Evolutionary conservation across 2,113 vertebrate species (phyloP), one percentile per base, ranked within the genome.

Genomic region (Rallus limicola): DNA sequence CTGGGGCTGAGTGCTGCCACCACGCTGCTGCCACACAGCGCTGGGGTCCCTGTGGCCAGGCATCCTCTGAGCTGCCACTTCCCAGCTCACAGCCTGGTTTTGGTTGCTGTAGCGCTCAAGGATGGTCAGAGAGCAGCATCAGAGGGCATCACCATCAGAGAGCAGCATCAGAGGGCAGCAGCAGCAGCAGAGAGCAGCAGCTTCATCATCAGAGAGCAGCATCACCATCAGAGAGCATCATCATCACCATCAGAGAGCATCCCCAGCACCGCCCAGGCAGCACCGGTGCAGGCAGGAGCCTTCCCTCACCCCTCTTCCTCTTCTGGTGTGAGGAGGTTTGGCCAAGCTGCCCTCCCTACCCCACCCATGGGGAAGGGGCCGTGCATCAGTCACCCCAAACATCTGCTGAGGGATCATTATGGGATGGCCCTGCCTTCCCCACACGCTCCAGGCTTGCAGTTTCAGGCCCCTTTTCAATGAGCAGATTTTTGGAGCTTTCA

Each of bases 11-110:
- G 33, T 2, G 1, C 76, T 75, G 83, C 65, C 55, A n/a, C 48
- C 0, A 0, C 15, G 1, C 20, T 55, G 59, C 55, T 2, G 2
- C 14, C 69, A 28, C 8, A 0, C 2, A 11, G 13, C 11, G 6
- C 33, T 2, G 3, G 17, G 8, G 3, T 38, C 44, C 71, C 31
- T 31, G 4, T 1, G 12, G 20, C 68, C 53, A 7, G 14, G 13
- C 31, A 6, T 13, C 56, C 58, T 59, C 84, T 0, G 0, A 7
- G 81, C 0, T 0, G 0, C 20, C 52, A 2, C n/a, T 36, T 31
- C 46, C 29, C 25, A 2, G 0, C 42, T 64, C 23, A 1, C 38
- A 46, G 56, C n/a, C 88, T 31, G 62, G 4, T 36, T 36, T 20
- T 1, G 20, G 15, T 6, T 62, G 63, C 9, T 3, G 36, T 1